phyloP scores from a whole-genome alignment of 2,797 vertebrate species.

The Psittacula derbiana region DNA sequence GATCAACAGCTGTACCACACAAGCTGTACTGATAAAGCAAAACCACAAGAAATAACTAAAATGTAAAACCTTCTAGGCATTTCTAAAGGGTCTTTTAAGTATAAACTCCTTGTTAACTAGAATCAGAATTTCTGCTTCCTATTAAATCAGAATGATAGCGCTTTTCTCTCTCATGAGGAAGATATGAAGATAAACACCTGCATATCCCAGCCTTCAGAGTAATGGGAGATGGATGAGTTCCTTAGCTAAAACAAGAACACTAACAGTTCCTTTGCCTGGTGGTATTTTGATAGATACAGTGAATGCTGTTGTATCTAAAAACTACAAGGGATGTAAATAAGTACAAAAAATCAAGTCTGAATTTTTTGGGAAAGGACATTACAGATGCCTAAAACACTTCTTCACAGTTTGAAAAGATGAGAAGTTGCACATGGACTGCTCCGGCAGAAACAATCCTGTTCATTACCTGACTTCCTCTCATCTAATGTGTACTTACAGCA shows the following conservation, averaged over 20 bases:
- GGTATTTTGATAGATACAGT: not conserved
- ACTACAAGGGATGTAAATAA: not conserved
- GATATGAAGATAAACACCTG: not conserved
- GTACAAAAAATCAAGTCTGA: not conserved
- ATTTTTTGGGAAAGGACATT: not conserved
- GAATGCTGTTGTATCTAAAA: not conserved
- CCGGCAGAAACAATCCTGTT: not conserved
- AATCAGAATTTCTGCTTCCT: not conserved
- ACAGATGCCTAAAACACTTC: not conserved
- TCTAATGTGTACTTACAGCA: not conserved
- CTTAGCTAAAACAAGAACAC: not conserved
- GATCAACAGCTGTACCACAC: not conserved
- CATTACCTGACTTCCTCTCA: conserved; percentile 11
- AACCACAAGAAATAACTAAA: not conserved
- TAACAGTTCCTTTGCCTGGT: not conserved
- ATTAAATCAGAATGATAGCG: not conserved
- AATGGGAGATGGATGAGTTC: not conserved
- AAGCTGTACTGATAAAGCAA: not conserved
- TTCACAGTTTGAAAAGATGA: not conserved
- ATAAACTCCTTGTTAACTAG: not conserved
- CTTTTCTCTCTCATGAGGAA: not conserved
- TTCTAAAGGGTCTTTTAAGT: not conserved
- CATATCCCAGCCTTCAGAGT: not conserved
- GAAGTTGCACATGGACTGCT: not conserved
- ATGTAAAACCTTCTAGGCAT: not conserved